Evolutionary conservation across 2,797 vertebrate species (phyloP).

Genomic region (Caiman crocodilus): DNA sequence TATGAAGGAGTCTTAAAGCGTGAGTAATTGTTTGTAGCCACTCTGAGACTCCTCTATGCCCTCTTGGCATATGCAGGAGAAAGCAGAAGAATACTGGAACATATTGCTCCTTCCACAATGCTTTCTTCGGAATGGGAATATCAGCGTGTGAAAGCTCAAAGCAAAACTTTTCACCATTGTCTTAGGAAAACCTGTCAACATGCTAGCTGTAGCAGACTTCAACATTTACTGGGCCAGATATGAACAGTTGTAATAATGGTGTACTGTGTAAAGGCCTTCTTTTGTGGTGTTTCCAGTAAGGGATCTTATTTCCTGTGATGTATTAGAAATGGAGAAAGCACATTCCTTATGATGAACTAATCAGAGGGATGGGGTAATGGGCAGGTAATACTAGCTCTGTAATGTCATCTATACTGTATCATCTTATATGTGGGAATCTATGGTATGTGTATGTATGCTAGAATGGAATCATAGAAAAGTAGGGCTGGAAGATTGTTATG

Average conservation of each 20-base stretch:
- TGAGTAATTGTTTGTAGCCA: background rate
- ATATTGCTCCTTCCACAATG: background rate
- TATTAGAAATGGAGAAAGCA: no score
- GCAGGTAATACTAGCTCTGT: no score
- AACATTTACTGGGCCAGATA: background rate
- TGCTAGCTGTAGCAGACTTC: background rate
- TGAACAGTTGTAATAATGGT: background rate
- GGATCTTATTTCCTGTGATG: background rate
- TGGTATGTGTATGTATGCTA: no score
- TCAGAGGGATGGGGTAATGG: no score
- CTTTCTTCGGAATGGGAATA: background rate
- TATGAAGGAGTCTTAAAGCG: background rate
- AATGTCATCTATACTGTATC: no score
- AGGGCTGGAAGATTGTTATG: no score
- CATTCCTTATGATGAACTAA: no score
- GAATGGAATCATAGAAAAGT: no score
- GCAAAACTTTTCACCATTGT: background rate
- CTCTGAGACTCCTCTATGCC: background rate
- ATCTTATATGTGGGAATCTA: no score
- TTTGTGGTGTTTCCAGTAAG: slow-evolving; percentile 30
- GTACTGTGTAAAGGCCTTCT: slow-evolving; percentile 28
- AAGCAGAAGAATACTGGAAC: background rate
- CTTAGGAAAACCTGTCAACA: slow-evolving; percentile 29
- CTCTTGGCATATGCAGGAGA: background rate
- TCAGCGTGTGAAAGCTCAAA: background rate